Evolutionary conservation across 1,140 invertebrate species (phyloP).

Genomic region (Parapsyche elsis): DNA sequence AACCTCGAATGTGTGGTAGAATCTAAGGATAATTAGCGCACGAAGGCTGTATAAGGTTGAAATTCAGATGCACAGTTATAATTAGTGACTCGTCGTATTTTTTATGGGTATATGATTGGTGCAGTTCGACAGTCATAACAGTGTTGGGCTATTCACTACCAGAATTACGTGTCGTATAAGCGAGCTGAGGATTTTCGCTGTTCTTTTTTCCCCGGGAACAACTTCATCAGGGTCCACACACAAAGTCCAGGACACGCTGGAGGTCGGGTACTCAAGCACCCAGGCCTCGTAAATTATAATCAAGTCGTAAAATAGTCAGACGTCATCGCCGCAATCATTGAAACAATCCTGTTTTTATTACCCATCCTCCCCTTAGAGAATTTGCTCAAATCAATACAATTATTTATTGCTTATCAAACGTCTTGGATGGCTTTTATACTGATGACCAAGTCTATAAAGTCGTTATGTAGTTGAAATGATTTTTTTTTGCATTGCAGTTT

Average conservation of each 20-base stretch:
- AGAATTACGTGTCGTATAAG: constrained; percentile 1
- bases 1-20: too few relatives aligned
- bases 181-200: background rate
- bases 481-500: too few relatives aligned
- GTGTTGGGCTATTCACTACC: background rate
- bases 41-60: too few relatives aligned
- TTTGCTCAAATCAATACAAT: background rate
- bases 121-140: too few relatives aligned
- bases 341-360: constrained; percentile 43
- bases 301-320: constrained; percentile 37
- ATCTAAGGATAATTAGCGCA: too few relatives aligned
- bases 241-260: too few relatives aligned
- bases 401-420: background rate
- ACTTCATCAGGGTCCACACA: constrained; percentile 10
- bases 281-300: constrained; percentile 42
- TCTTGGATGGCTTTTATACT: too few relatives aligned
- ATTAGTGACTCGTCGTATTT: too few relatives aligned
- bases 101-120: too few relatives aligned
- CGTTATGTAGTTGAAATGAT: too few relatives aligned
- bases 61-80: too few relatives aligned
- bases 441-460: background rate
- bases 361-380: background rate
- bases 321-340: constrained; percentile 40
- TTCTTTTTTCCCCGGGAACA: background rate
- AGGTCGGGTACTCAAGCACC: background rate